Evolutionary conservation across 2,113 vertebrate species (phyloP).

Genomic region (Mugil cephalus): DNA sequence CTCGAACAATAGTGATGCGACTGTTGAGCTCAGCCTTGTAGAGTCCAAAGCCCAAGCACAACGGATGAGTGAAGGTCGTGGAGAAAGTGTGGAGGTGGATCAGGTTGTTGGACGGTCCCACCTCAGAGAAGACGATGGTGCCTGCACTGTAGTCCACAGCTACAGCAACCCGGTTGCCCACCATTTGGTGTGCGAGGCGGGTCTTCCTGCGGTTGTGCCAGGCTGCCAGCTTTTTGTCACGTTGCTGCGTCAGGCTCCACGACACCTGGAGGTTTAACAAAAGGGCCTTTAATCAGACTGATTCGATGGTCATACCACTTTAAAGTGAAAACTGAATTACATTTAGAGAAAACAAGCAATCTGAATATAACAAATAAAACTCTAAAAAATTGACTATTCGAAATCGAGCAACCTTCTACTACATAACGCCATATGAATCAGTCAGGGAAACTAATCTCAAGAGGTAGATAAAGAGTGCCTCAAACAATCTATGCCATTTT

Average conservation of each 20-base stretch:
- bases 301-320: no score
- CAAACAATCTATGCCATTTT: no score
- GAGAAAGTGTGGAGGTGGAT: constrained; percentile 80
- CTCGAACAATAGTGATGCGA: constrained; percentile 67
- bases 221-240: constrained; percentile 78
- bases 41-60: constrained; percentile 82
- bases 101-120: constrained; percentile 64
- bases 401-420: no score
- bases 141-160: constrained; percentile 76
- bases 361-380: no score
- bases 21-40: constrained; percentile 83
- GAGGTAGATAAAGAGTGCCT: no score
- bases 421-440: no score
- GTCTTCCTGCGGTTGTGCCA: constrained; percentile 84
- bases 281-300: not conserved
- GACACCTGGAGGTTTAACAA: constrained; percentile 64
- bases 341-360: no score
- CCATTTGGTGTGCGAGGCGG: constrained; percentile 73
- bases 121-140: constrained; percentile 81
- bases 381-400: no score
- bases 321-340: no score
- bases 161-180: constrained; percentile 69
- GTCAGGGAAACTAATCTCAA: no score
- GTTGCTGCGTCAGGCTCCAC: constrained; percentile 83
- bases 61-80: constrained; percentile 72